Conservation (phyloP, 2,797 vertebrate genomes). For the Pyrrhura leucotis region DNA sequence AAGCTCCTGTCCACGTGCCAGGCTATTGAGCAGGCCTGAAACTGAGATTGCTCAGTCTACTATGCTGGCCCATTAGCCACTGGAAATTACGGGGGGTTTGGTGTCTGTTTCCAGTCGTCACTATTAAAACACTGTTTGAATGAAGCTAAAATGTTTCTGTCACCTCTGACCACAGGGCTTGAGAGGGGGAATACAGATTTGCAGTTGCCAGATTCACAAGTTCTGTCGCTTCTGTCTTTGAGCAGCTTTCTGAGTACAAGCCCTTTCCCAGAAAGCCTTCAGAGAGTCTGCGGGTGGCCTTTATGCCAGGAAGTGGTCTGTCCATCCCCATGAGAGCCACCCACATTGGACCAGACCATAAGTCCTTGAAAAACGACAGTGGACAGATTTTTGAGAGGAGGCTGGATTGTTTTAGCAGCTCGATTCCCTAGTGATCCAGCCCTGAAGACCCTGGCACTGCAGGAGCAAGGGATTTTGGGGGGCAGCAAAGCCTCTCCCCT, state of each 20-base stretch:
- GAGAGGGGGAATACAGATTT: background rate
- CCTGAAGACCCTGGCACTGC: background rate
- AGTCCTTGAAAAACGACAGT: background rate
- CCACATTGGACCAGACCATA: background rate
- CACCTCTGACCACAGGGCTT: background rate
- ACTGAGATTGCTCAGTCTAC: background rate
- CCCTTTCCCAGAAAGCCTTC: background rate
- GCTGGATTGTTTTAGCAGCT: background rate
- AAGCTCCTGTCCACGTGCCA: rapidly evolving
- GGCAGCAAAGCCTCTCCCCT: background rate
- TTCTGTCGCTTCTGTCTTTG: background rate
- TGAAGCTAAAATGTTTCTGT: background rate
- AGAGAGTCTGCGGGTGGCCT: background rate
- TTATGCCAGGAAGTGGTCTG: background rate
- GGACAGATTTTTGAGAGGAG: background rate
- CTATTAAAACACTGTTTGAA: background rate
- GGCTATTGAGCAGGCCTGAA: background rate
- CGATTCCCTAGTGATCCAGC: background rate
- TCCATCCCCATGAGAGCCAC: background rate
- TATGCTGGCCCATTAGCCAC: rapidly evolving
- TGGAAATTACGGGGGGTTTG: background rate
- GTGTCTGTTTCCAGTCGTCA: background rate
- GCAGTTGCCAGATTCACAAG: background rate
- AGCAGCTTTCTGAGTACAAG: background rate
- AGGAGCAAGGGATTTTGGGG: background rate